Evolutionary conservation across 2,797 vertebrate species (phyloP).

Genomic region (Xerus rutilus): DNA sequence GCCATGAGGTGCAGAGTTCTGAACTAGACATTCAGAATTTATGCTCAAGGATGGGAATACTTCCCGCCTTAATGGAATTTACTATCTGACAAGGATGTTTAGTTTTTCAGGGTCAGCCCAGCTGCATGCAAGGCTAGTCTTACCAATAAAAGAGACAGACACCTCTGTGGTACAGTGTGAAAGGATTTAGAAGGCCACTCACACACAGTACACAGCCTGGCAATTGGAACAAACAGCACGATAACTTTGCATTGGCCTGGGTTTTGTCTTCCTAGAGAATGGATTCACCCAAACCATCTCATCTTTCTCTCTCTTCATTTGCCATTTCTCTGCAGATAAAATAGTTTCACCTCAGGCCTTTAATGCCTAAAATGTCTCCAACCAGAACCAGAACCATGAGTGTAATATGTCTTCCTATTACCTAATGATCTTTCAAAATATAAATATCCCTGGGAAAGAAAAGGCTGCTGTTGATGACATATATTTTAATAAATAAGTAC

Average conservation of each 20-base stretch:
- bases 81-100: constrained; percentile 72
- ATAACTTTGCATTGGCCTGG: neutral
- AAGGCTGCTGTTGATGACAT: neutral
- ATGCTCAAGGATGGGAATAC: constrained; percentile 69
- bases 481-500: neutral
- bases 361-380: neutral
- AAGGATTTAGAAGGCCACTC: neutral
- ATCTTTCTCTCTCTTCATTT: neutral
- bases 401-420: neutral
- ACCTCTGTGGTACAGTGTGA: neutral
- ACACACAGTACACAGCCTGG: neutral
- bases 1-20: constrained; percentile 66
- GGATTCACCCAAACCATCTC: neutral
- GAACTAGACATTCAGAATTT: constrained; percentile 73
- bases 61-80: constrained; percentile 70
- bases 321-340: constrained; percentile 25
- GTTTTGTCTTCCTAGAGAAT: constrained; percentile 15
- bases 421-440: constrained; percentile 36
- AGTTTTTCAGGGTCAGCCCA: constrained; percentile 61
- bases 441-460: constrained; percentile 22
- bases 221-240: neutral
- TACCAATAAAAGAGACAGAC: constrained; percentile 45
- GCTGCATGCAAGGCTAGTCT: constrained; percentile 41
- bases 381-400: neutral
- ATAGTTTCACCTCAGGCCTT: neutral